A percentile compares a stretch with the other conserved stretches of the same genome.
These are phyloP conservation scores for Metallyticus violacea DNA, from an alignment of 2,888 invertebrate species.

Conservation along the genomic window DNA sequence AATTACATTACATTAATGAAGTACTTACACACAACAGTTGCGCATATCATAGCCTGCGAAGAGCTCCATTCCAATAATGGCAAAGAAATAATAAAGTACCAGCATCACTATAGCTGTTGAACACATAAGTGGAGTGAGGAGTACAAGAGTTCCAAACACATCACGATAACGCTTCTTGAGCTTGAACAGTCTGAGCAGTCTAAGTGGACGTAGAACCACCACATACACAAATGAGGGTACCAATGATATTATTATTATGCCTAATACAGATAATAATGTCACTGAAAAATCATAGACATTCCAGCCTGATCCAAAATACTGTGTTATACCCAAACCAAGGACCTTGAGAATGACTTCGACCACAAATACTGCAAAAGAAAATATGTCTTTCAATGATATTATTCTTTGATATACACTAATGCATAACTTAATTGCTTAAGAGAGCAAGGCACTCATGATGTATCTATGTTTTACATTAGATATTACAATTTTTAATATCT, in stretches of 20 bases:
- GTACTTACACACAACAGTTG: conserved; percentile 78
- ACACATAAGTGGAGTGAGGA: conserved; percentile 77
- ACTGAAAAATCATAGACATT: conserved; percentile 76
- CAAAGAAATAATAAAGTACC: conserved; percentile 84
- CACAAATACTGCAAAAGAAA: conserved; percentile 64
- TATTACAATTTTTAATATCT: no score
- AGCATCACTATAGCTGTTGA: conserved; percentile 81
- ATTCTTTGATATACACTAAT: no score
- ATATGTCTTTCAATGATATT: no score
- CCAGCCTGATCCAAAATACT: conserved; percentile 80
- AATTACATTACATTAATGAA: background rate
- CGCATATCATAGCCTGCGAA: conserved; percentile 71
- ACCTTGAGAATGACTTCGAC: conserved; percentile 71
- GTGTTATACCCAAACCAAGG: conserved; percentile 65
- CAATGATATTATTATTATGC: conserved; percentile 64
- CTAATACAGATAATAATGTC: conserved; percentile 64
- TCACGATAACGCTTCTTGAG: conserved; percentile 52
- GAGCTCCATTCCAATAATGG: conserved; percentile 86
- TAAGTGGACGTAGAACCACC: conserved; percentile 68
- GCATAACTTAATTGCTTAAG: no score
- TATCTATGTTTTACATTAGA: no score
- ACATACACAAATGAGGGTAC: conserved; percentile 67
- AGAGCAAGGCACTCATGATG: no score
- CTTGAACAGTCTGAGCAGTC: conserved; percentile 46
- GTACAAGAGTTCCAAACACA: conserved; percentile 77